A percentile compares a stretch with the other conserved stretches of the same genome.
These are phyloP conservation scores for Cynaeus angustus DNA, from an alignment of 2,888 invertebrate genomes.

Conservation along the genomic window DNA sequence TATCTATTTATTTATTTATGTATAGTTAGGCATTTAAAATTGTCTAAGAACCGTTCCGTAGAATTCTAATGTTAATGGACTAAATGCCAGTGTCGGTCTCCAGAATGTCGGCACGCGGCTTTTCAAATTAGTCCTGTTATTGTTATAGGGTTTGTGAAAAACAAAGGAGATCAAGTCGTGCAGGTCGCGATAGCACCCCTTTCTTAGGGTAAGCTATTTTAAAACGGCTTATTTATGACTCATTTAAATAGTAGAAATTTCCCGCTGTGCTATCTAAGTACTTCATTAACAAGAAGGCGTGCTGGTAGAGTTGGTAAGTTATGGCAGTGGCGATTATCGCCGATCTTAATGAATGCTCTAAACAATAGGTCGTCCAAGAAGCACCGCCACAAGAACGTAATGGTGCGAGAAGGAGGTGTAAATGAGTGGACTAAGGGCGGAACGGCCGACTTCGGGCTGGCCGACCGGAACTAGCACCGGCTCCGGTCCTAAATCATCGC, in stretches of 20 bases:
- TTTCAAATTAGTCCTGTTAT: conserved; percentile 19
- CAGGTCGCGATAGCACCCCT: conserved; percentile 27
- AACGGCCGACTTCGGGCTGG: conserved; percentile 52
- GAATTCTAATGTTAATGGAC: not conserved
- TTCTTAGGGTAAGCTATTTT: conserved; percentile 46
- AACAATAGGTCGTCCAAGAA: conserved; percentile 61
- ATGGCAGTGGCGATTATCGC: conserved; percentile 67
- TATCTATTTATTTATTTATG: too few species aligned
- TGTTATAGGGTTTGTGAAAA: conserved; percentile 21
- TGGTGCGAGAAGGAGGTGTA: conserved; percentile 61
- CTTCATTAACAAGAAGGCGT: conserved; percentile 66
- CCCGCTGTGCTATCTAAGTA: conserved; percentile 66
- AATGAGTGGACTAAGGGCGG: conserved; percentile 56
- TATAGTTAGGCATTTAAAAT: too few species aligned
- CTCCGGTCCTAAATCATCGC: conserved; percentile 61
- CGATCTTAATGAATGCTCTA: conserved; percentile 68
- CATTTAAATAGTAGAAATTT: conserved; percentile 67
- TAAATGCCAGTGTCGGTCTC: not conserved
- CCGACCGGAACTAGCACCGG: conserved; percentile 62
- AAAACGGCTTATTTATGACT: conserved; percentile 66
- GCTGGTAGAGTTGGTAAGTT: conserved; percentile 63
- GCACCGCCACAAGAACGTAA: conserved; percentile 58
- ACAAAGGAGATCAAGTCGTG: conserved; percentile 27
- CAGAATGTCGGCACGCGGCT: conserved; percentile 6
- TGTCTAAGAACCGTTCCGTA: too few species aligned